Evolutionary conservation across 92 coral and sea anemone species (phyloP).

Genomic region (Heteractis magnifica): DNA sequence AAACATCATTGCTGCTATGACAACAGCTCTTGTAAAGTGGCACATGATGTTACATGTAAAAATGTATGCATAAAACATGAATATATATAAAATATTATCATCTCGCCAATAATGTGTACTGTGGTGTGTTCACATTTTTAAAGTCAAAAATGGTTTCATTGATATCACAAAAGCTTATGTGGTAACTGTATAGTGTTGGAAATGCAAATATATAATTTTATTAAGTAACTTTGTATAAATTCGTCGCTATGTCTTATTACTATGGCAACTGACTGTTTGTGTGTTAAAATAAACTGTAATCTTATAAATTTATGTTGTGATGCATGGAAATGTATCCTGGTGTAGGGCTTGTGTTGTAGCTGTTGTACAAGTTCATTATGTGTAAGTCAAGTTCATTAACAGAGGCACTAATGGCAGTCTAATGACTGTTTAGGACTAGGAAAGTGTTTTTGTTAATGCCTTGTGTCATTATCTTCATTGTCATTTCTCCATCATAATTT

Average conservation of each 20-base stretch:
- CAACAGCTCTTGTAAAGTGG: neutral
- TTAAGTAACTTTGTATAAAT: neutral
- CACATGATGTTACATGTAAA: neutral
- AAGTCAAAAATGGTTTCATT: too few species aligned
- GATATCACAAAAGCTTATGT: too few species aligned
- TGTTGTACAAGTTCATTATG: neutral
- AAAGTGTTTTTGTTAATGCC: neutral
- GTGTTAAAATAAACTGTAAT: too few species aligned
- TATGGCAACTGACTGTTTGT: too few species aligned
- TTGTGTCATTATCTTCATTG: neutral
- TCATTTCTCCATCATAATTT: conserved; percentile 2
- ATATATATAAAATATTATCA: neutral
- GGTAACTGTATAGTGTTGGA: too few species aligned
- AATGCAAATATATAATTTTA: neutral
- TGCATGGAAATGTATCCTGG: neutral
- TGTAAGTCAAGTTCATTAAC: neutral
- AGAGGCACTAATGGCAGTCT: neutral
- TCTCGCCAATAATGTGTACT: neutral
- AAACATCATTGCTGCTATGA: neutral
- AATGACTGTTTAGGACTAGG: neutral
- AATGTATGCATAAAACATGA: neutral
- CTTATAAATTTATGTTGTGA: too few species aligned
- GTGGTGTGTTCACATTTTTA: too few species aligned
- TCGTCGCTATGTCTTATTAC: too few species aligned
- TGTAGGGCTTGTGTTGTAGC: neutral